Base-by-base conservation (phyloP, 2,113 vertebrate species). In the Syrmaticus mikado region DNA sequence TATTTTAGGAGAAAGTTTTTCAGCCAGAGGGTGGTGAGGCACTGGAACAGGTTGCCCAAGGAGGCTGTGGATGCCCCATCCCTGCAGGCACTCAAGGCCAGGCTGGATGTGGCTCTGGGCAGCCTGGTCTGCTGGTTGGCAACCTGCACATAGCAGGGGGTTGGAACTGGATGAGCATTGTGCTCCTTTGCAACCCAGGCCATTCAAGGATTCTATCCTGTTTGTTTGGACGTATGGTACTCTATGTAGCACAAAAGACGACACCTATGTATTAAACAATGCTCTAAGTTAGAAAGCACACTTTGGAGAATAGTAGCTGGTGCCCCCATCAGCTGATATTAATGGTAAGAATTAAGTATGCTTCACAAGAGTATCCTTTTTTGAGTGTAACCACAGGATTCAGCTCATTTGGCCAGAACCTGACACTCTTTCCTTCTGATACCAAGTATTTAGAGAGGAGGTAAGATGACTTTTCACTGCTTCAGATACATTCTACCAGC, bases 311-410 rank as follows among this genome's bases (percentile, higher is more conserved):
- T 0, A 0, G 7, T 19, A 5, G 16, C 22, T 18, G 21, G 32
- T 50, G 8, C 30, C 30, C 61, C 21, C 27, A 40, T 70, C 11
- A 13, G 22, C 5, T 3, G 0, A 6, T 16, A n/a, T 8, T 27
- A 25, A 52, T 3, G 15, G 36, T 36, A 62, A 4, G 15, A 65
- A 27, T 7, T 27, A 81, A 0, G 2, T 4, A 22, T 2, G 21
- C 4, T 22, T 90, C 28, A 6, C 3, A 46, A 92, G 86, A 77
- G 5, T 46, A 53, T 24, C 8, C 36, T 24, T 8, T 11, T 41
- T 11, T 43, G 46, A 75, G 7, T 4, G 18, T 25, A 45, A 73
- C n/a, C 40, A 62, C 30, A 62, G 4, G 82, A 65, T 6, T 13
- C 8, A 16, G 22, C 11, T 70, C 13, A 14, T 20, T 43, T 45